Conservation (phyloP, 1,140 invertebrate species). For the Papilio xuthus region DNA sequence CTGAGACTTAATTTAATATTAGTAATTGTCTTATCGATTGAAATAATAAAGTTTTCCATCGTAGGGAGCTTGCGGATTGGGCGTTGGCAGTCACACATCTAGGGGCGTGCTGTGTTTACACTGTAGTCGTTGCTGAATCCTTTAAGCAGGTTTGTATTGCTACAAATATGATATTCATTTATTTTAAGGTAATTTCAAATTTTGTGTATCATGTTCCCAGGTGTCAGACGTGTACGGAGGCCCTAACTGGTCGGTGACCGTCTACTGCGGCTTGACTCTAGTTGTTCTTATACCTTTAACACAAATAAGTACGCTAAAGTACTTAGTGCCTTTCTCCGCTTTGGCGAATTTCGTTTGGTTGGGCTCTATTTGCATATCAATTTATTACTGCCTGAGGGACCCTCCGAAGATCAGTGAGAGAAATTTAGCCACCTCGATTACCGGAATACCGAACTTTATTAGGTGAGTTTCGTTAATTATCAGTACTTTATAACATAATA, state of each 20-base stretch:
- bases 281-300: conserved; percentile 83
- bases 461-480: conserved; percentile 57
- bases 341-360: conserved; percentile 88
- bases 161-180: not conserved
- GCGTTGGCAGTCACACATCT: conserved; percentile 86
- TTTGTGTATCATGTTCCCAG: conserved; percentile 61
- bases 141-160: conserved; percentile 84
- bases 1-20: no score
- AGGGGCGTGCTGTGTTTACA: conserved; percentile 88
- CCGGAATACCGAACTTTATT: conserved; percentile 86
- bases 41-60: no score
- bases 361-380: conserved; percentile 85
- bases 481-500: not conserved
- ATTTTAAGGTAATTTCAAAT: not conserved
- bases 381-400: conserved; percentile 88
- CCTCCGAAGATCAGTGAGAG: conserved; percentile 78
- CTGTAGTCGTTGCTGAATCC: conserved; percentile 87
- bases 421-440: conserved; percentile 77
- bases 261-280: conserved; percentile 83
- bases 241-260: conserved; percentile 67
- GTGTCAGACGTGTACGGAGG: conserved; percentile 75
- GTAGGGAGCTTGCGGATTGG: conserved; percentile 85
- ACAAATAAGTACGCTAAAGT: conserved; percentile 87
- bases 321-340: conserved; percentile 89
- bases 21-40: conserved; percentile 52